These are phyloP conservation scores for Colius striatus DNA, from an alignment of 2,113 vertebrate genomes.

Conservation along the genomic window DNA sequence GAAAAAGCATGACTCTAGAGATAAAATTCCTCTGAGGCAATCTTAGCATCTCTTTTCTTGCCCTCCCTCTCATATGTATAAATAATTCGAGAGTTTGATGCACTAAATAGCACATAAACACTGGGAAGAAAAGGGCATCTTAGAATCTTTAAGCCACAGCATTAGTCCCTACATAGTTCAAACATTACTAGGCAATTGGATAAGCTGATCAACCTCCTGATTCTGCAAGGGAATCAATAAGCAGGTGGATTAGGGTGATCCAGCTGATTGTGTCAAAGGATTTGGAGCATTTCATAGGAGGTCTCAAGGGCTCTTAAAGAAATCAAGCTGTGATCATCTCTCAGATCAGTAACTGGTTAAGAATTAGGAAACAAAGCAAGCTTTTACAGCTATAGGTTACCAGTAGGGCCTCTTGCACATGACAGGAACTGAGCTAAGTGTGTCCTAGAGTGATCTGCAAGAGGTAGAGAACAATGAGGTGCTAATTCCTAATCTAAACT, in stretches of 20 bases:
- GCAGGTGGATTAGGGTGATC: constrained; percentile 30
- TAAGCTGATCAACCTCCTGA: constrained; percentile 1
- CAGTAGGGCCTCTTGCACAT: neutral
- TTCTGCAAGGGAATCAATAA: constrained; percentile 14
- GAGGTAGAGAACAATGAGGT: neutral
- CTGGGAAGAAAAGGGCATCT: neutral
- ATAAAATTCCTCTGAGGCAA: neutral
- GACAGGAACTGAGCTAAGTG: neutral
- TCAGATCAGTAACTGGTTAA: neutral
- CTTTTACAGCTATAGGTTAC: neutral
- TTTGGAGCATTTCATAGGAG: neutral
- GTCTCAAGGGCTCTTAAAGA: constrained; percentile 15
- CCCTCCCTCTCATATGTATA: neutral
- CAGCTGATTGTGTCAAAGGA: neutral
- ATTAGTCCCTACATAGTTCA: neutral
- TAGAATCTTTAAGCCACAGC: neutral
- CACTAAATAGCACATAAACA: neutral
- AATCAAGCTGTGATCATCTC: constrained; percentile 5
- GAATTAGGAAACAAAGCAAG: neutral
- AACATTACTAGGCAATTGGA: neutral
- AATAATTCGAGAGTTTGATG: neutral
- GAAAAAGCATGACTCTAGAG: neutral
- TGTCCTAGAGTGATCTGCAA: neutral
- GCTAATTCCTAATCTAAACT: neutral
- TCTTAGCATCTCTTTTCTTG: neutral